Evolutionary conservation across 1,140 invertebrate genomes (phyloP).

Genomic region (Diorhabda elongata): DNA sequence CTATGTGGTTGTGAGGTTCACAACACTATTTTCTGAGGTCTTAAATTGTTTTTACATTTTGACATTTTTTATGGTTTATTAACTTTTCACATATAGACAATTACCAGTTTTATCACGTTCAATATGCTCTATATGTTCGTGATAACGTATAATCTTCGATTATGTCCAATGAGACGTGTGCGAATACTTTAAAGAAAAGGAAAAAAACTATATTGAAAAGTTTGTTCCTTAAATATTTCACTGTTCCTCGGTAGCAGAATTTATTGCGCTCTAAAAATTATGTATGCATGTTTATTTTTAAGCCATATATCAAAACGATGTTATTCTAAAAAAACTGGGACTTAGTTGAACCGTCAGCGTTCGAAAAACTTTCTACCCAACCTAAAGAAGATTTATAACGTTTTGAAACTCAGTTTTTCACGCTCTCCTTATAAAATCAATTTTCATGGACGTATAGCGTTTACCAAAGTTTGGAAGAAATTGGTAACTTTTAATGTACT

Average conservation of each 20-base stretch:
- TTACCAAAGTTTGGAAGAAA: background rate
- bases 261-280: constrained; percentile 10
- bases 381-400: constrained; percentile 31
- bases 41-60: too few relatives aligned
- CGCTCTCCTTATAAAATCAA: constrained; percentile 12
- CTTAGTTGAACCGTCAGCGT: constrained; percentile 33
- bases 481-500: constrained; percentile 7
- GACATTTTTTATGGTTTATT: too few relatives aligned
- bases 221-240: too few relatives aligned
- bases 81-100: too few relatives aligned
- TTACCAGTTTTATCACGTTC: too few relatives aligned
- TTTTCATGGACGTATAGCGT: constrained; percentile 6
- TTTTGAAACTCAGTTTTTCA: constrained; percentile 33
- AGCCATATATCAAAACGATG: constrained; percentile 30
- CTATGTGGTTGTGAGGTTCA: too few relatives aligned
- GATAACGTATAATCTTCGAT: too few relatives aligned
- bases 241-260: background rate
- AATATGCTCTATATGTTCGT: too few relatives aligned
- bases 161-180: too few relatives aligned
- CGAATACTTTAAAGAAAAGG: too few relatives aligned
- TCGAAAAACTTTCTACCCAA: constrained; percentile 26
- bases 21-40: too few relatives aligned
- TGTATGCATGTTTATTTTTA: constrained; percentile 21
- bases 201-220: too few relatives aligned
- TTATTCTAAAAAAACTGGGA: constrained; percentile 30